Conservation (phyloP, 2,888 invertebrate species). For the Ophion ventricosus region DNA sequence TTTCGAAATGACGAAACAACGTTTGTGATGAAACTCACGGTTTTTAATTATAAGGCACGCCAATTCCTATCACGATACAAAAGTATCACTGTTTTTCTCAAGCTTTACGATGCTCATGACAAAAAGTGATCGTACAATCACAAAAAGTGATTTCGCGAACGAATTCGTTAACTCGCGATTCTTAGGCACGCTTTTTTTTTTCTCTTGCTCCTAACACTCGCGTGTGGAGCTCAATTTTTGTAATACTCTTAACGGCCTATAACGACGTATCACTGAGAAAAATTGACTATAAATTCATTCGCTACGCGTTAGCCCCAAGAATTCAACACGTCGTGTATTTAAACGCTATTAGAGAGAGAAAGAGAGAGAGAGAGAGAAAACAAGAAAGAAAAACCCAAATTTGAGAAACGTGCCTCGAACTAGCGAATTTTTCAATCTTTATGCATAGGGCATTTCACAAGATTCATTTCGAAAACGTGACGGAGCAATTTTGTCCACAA, state of each 20-base stretch:
- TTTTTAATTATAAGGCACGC: constrained; percentile 70
- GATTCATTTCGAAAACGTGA: background rate
- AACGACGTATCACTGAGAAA: background rate
- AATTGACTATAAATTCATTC: constrained; percentile 30
- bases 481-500: no score
- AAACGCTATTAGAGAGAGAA: background rate
- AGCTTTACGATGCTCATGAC: constrained; percentile 49
- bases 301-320: background rate
- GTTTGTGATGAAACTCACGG: constrained; percentile 9
- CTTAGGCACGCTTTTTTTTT: constrained; percentile 39
- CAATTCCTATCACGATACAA: constrained; percentile 64
- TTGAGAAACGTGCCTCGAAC: constrained; percentile 16
- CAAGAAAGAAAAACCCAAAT: background rate
- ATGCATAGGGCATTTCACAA: background rate
- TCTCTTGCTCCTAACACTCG: background rate
- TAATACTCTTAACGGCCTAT: background rate
- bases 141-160: constrained; percentile 16
- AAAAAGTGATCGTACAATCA: constrained; percentile 33
- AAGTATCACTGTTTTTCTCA: constrained; percentile 61
- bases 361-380: constrained; percentile 6
- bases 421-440: background rate
- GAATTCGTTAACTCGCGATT: constrained; percentile 15
- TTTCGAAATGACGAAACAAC: background rate
- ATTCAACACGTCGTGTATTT: background rate
- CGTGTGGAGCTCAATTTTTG: background rate